These are phyloP conservation scores for Geotrypetes seraphini DNA, from an alignment of 2,797 vertebrate genomes.

Conservation along the genomic window DNA sequence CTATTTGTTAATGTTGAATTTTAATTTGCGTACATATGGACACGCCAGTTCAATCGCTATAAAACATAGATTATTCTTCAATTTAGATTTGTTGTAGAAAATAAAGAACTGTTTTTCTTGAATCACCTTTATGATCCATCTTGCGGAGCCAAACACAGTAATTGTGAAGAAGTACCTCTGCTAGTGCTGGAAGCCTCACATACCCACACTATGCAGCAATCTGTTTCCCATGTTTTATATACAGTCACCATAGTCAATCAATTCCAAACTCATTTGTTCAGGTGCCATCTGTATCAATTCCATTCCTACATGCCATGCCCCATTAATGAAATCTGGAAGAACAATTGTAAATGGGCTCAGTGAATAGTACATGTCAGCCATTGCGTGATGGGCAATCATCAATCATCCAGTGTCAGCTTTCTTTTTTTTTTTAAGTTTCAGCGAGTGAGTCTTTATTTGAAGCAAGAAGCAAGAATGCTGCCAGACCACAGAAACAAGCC, in stretches of 20 bases:
- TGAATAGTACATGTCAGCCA: conserved; percentile 63
- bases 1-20: too few relatives aligned
- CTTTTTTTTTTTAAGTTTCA: too few relatives aligned
- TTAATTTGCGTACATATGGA: too few relatives aligned
- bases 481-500: conserved; percentile 72
- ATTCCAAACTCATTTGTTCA: conserved; percentile 24
- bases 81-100: too few relatives aligned
- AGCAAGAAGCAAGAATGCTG: conserved; percentile 66
- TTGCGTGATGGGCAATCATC: conserved; percentile 66
- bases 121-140: too few relatives aligned
- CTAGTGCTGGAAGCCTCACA: background rate
- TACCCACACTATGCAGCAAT: conserved; percentile 10
- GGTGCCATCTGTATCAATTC: conserved; percentile 59
- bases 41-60: too few relatives aligned
- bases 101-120: too few relatives aligned
- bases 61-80: too few relatives aligned
- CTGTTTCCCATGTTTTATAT: conserved; percentile 30
- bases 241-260: conserved; percentile 31
- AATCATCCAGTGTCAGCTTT: conserved; percentile 69
- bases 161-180: too few relatives aligned
- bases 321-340: conserved; percentile 47
- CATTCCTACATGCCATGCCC: conserved; percentile 40
- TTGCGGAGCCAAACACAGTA: too few relatives aligned
- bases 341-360: conserved; percentile 34
- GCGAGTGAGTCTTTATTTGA: conserved; percentile 74